Conservation (phyloP, 2,113 vertebrate genomes). For the Silurus meridionalis region DNA sequence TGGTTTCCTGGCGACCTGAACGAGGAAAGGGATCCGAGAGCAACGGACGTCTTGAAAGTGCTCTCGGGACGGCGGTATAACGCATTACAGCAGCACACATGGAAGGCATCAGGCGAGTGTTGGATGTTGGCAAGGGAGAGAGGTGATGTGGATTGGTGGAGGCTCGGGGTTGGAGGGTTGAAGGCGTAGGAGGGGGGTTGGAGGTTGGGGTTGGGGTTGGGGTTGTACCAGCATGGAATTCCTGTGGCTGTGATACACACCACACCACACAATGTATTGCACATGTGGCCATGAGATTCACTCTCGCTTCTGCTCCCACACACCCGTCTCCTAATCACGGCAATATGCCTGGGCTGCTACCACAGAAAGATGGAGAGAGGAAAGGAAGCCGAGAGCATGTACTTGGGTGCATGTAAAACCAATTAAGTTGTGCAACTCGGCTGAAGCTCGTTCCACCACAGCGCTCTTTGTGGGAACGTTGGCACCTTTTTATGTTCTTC, state of each 20-base stretch:
- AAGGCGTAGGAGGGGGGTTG: not conserved
- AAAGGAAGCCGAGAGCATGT: conserved; percentile 22
- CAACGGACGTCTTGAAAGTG: not conserved
- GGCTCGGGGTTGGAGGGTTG: not conserved
- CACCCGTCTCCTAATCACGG: conserved; percentile 29
- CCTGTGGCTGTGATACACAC: conserved; percentile 44
- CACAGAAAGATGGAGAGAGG: not conserved
- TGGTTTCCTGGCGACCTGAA: conserved; percentile 11
- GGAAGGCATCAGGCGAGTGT: conserved; percentile 36
- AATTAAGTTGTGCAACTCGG: conserved; percentile 22
- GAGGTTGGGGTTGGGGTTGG: not conserved
- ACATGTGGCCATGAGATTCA: conserved; percentile 33
- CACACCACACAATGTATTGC: conserved; percentile 31
- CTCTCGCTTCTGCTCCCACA: conserved; percentile 19
- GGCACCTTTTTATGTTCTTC: conserved; percentile 12
- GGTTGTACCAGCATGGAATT: conserved; percentile 18
- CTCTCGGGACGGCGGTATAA: conserved; percentile 13
- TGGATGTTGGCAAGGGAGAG: not conserved
- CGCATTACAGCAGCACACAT: conserved; percentile 39
- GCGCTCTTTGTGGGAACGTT: conserved; percentile 7
- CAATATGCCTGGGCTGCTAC: conserved; percentile 26
- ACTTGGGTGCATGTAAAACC: conserved; percentile 44
- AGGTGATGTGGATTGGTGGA: not conserved
- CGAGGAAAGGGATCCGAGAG: not conserved
- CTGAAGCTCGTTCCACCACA: conserved; percentile 8